A percentile compares a stretch with the other conserved stretches of the same genome.
phyloP scores from a whole-genome alignment of 2,888 invertebrate species.

The Mermis nigrescens region DNA sequence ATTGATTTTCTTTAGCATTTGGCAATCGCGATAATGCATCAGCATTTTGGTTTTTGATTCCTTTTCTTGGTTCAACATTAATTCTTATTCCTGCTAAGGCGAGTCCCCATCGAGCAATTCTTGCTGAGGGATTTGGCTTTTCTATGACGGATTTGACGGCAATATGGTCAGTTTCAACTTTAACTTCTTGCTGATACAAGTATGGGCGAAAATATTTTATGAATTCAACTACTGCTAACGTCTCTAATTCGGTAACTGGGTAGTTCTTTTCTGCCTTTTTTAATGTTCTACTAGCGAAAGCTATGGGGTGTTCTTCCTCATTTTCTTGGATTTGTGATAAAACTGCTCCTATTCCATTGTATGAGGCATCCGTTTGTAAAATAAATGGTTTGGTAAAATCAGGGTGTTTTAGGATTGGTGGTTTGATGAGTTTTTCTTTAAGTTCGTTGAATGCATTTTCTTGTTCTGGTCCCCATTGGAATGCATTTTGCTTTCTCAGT shows the following conservation, averaged over 20 bases:
- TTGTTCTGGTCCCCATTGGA: not conserved
- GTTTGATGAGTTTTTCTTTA: not conserved
- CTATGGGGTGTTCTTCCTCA: constrained; percentile 1
- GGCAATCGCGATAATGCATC: constrained; percentile 15
- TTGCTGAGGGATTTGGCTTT: not conserved
- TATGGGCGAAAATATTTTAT: constrained; percentile 2
- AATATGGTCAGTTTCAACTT: constrained; percentile 1
- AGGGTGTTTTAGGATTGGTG: constrained; percentile 5
- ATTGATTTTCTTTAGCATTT: not conserved
- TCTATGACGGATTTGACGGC: not conserved
- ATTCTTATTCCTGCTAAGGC: not conserved
- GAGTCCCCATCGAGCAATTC: not conserved
- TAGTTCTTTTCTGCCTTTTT: constrained; percentile 2
- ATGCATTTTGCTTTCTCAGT: not conserved
- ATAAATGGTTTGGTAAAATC: constrained; percentile 5
- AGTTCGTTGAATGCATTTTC: constrained; percentile 2
- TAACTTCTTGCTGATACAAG: not conserved
- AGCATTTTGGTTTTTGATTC: not conserved
- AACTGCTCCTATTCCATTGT: constrained; percentile 24
- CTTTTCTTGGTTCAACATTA: not conserved
- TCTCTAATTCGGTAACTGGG: not conserved
- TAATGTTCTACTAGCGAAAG: not conserved
- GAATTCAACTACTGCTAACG: constrained; percentile 1
- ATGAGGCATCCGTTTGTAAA: constrained; percentile 21
- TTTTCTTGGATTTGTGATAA: not conserved